Evolutionary conservation across 1,140 invertebrate genomes (phyloP), one percentile per base, ranked within the genome.

Genomic region (Drosophila lowei): DNA sequence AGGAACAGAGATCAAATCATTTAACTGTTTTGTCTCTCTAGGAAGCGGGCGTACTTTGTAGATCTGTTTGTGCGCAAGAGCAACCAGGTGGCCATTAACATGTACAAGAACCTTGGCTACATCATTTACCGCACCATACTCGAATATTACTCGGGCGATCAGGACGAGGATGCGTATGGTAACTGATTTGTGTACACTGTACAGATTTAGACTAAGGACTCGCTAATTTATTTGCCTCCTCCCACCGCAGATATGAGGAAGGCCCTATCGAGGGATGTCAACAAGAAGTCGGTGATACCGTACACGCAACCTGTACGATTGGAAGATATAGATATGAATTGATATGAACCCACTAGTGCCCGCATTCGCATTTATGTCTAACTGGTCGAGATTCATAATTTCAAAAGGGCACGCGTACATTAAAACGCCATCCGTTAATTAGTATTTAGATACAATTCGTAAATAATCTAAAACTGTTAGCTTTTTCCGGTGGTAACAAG

Each of bases 91-190:
- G 99, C 99, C 2, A 98, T 99, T 42, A 97, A 97, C 79, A 99
- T 99, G 98, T 99, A 99, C 91, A 96, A 96, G 77, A 96, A 96
- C 91, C 92, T 99, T 43, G 98, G 98, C n/a, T 99, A 99, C 91
- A 97, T 97, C 72, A 97, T 99, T 1, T 99, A 99, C 91, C 92
- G 98, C 65, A 97, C 96, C 46, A 98, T 99, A 50, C 92, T 99
- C 52, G 98, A 99, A 92, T 99, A 99, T 93, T 99, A 99, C 92
- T 98, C 97, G 47, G 97, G 97, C 38, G 96, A 98, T 92, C 97
- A 97, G 25, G 98, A 99, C 93, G 98, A 99, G 95, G 97, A 99
- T 94, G 99, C 98, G 68, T 99, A 97, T 94, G 98, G 97, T 98
- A 94, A 30, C 23, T 0, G 23, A 66, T 38, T 4, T 23, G 1